Percentiles rank a stretch among this genome's conserved stretches.
phyloP scores from a whole-genome alignment of 2,888 invertebrate genomes.

The Acronicta psi region DNA sequence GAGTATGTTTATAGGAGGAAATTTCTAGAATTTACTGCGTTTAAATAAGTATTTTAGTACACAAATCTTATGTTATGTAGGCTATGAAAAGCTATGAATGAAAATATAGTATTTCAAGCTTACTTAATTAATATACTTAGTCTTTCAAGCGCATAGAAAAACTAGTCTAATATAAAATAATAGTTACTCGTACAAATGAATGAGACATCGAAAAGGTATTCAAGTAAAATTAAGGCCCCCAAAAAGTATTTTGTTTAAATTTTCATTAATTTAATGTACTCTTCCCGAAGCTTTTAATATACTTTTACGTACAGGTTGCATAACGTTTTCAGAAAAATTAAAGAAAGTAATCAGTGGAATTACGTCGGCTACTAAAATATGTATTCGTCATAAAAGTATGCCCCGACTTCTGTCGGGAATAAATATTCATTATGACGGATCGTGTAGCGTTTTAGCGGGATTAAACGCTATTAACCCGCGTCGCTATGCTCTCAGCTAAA shows the following conservation, averaged over 20 bases:
- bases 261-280: constrained; percentile 78
- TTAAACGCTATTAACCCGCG: constrained; percentile 84
- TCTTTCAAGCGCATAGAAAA: too few species aligned
- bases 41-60: too few species aligned
- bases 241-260: constrained; percentile 68
- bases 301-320: constrained; percentile 71
- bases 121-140: too few species aligned
- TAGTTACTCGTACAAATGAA: constrained; percentile 2
- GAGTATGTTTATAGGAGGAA: too few species aligned
- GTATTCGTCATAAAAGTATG: constrained; percentile 89
- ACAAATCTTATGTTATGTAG: too few species aligned
- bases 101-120: too few species aligned
- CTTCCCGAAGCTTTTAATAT: constrained; percentile 78
- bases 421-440: constrained; percentile 88
- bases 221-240: constrained; percentile 22
- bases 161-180: too few species aligned
- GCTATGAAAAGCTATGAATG: too few species aligned
- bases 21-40: too few species aligned
- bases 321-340: constrained; percentile 85
- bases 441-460: constrained; percentile 87
- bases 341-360: constrained; percentile 88
- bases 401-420: constrained; percentile 83
- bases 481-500: constrained; percentile 78
- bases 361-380: constrained; percentile 88
- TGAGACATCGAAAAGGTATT: constrained; percentile 8